phyloP scores from a whole-genome alignment of 2,888 invertebrate species.

The Caenorhabditis afra region DNA sequence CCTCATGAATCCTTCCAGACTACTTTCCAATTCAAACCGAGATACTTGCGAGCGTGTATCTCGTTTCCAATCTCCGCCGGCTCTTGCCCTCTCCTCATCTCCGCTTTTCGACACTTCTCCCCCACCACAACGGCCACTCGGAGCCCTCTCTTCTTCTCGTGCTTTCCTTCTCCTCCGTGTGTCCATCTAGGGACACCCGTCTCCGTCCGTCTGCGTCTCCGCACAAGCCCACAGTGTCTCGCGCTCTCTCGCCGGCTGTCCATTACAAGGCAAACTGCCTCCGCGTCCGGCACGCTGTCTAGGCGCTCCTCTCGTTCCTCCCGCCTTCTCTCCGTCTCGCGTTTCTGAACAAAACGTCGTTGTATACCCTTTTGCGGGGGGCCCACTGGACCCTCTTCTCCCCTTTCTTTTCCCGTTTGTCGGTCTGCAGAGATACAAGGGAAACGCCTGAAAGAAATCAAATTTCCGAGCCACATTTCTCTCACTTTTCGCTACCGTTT shows the following conservation, averaged over 20 bases:
- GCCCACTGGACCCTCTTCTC: too few species aligned
- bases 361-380: conserved; percentile 42
- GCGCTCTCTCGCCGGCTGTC: conserved; percentile 34
- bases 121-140: background rate
- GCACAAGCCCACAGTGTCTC: conserved; percentile 1
- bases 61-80: conserved; percentile 24
- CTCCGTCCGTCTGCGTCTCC: conserved; percentile 21
- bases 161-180: background rate
- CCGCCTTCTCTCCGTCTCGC: background rate
- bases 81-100: conserved; percentile 23
- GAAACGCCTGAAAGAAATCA: too few species aligned
- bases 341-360: conserved; percentile 33
- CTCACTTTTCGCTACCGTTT: too few species aligned
- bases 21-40: background rate
- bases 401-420: too few species aligned
- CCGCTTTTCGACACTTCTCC: conserved; percentile 52
- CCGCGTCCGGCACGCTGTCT: conserved; percentile 7
- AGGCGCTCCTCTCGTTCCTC: background rate
- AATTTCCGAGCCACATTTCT: too few species aligned
- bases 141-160: too few species aligned
- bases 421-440: too few species aligned
- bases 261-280: conserved; percentile 44
- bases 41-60: conserved; percentile 12
- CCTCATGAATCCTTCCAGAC: too few species aligned
- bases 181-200: conserved; percentile 43